Evolutionary conservation across 2,888 invertebrate species (phyloP), one percentile per base, ranked within the genome.

Genomic region (Acronicta alni): DNA sequence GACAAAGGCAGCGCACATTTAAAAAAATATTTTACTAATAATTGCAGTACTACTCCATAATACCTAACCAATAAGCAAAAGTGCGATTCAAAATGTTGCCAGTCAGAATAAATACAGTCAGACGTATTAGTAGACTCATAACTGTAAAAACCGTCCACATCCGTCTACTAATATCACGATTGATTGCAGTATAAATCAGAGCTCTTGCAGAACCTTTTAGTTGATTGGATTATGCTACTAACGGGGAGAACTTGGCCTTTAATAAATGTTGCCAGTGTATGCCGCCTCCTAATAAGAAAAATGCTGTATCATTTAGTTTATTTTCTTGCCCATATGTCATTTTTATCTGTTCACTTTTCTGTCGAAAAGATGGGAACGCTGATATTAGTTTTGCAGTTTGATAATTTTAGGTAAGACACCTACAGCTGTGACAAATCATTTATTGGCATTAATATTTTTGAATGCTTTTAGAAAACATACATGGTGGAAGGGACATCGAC

Each of bases 131-230:
- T 41, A 37, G 18, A 39, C 56, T 51, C 56, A 52, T 74, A 55
- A 61, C 57, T 72, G 38, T 61, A 61, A 75, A 68, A 75, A 66
- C 20, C 48, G 47, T 51, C 53, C 55, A 70, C 67, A 75, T 72
- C 23, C 48, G 49, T 57, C 64, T 51, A 69, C 63, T 74, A 65
- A 74, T 74, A 77, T 64, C 60, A 52, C 62, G 68, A 74, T 77
- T 77, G 77, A 74, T 76, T 70, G 67, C 72, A 62, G 58, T 61
- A 77, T 72, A 76, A 72, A 76, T 76, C 77, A 76, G 57, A 64
- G 49, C 67, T 32, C 57, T 63, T 47, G 37, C 39, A 10, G 48
- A 74, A 72, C 62, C 76, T 76, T 74, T 76, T 76, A 76, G 76
- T 72, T 66, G 77, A 76, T 76, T 77, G 69, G 67, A 69, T 76